Evolutionary conservation across 2,113 vertebrate genomes (phyloP).

Genomic region (Uria lomvia): DNA sequence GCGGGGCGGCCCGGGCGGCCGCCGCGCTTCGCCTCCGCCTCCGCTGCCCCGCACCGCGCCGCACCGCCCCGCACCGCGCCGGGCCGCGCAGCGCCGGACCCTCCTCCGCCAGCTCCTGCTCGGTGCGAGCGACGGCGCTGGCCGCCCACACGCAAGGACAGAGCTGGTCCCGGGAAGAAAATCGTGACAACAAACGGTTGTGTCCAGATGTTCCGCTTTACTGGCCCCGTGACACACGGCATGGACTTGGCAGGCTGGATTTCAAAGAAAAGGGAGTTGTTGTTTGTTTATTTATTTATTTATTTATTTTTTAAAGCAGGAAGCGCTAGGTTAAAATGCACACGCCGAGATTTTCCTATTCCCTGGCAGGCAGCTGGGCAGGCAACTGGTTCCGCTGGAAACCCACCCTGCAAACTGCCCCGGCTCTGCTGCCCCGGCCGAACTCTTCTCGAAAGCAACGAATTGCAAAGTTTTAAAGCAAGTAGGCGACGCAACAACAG

Average conservation of each 20-base stretch:
- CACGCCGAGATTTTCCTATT: neutral
- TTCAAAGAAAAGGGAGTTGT: neutral
- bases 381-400: neutral
- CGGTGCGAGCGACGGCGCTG: neutral
- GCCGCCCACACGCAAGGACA: neutral
- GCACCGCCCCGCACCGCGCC: no score
- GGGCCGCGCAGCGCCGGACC: rapidly evolving
- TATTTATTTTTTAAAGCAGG: no score
- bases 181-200: neutral
- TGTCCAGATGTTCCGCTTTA: neutral
- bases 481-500: neutral
- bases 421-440: neutral
- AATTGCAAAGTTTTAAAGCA: neutral
- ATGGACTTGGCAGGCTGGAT: neutral
- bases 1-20: neutral
- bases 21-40: neutral
- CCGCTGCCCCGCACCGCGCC: no score
- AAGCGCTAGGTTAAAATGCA: neutral
- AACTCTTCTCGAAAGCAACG: neutral
- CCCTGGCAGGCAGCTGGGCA: neutral
- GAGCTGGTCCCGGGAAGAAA: neutral
- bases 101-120: neutral
- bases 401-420: rapidly evolving
- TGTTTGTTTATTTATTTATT: neutral
- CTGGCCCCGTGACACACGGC: neutral